Percentiles rank a stretch among this genome's conserved stretches.
Conservation (phyloP, 2,113 vertebrate species). For the Acrocephalus arundinaceus region DNA sequence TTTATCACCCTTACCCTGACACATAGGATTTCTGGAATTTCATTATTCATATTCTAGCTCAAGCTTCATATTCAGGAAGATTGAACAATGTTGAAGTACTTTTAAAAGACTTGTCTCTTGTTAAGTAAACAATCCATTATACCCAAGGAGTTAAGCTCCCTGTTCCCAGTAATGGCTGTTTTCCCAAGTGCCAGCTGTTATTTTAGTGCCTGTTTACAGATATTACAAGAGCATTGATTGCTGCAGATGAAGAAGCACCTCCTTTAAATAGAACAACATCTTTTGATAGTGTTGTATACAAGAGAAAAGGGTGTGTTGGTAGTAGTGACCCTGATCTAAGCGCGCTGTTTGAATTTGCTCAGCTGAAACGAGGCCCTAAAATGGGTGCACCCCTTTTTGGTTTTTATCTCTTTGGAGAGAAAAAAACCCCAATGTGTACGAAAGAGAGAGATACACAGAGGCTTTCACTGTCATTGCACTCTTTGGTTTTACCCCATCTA, state of each 20-base stretch:
- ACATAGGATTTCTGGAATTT: not conserved
- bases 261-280: not conserved
- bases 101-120: not conserved
- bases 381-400: not conserved
- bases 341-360: not conserved
- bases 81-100: not conserved
- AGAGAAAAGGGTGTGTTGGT: not conserved
- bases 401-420: not conserved
- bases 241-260: not conserved
- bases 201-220: not conserved
- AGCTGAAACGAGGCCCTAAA: not conserved
- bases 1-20: not conserved
- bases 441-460: not conserved
- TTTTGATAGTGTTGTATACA: not conserved
- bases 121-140: not conserved
- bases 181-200: not conserved
- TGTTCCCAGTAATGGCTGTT: not conserved
- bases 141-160: not conserved
- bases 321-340: not conserved
- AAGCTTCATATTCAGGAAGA: not conserved
- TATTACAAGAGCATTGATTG: not conserved
- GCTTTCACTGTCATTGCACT: not conserved
- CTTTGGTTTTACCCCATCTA: not conserved
- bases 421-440: not conserved
- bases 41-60: not conserved